These are phyloP conservation scores for Tragelaphus oryx DNA, from an alignment of 2,797 vertebrate species.

Conservation along the genomic window DNA sequence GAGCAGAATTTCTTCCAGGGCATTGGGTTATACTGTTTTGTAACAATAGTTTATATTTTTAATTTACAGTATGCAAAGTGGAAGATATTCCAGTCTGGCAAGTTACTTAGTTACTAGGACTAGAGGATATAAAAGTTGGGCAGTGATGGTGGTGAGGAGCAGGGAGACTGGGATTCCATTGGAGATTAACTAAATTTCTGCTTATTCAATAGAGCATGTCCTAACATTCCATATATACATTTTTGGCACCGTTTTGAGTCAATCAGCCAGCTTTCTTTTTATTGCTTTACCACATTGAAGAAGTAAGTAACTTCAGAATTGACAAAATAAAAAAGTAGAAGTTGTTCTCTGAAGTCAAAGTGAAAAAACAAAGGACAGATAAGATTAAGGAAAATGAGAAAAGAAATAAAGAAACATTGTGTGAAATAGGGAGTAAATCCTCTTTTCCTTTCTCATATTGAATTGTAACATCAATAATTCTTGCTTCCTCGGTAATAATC, in stretches of 20 bases:
- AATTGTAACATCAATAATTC: neutral
- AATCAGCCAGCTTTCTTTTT: neutral
- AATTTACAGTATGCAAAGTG: neutral
- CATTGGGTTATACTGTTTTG: neutral
- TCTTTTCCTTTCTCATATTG: neutral
- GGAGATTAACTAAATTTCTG: conserved; percentile 23
- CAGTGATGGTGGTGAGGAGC: neutral
- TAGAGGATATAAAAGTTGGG: neutral
- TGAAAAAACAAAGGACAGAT: neutral
- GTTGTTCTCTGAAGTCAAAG: neutral
- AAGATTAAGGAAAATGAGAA: neutral
- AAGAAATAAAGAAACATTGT: neutral
- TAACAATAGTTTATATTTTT: neutral
- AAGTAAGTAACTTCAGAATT: neutral
- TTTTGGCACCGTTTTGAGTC: neutral
- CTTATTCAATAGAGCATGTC: neutral
- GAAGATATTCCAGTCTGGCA: neutral
- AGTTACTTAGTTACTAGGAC: neutral
- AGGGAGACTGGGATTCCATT: neutral
- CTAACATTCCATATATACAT: neutral
- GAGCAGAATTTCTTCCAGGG: neutral
- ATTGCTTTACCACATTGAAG: conserved; percentile 25
- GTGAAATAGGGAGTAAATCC: neutral
- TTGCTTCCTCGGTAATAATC: neutral
- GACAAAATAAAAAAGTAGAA: conserved; percentile 1